phyloP scores from a whole-genome alignment of 1,140 invertebrate genomes.

The Atta cephalotes region DNA sequence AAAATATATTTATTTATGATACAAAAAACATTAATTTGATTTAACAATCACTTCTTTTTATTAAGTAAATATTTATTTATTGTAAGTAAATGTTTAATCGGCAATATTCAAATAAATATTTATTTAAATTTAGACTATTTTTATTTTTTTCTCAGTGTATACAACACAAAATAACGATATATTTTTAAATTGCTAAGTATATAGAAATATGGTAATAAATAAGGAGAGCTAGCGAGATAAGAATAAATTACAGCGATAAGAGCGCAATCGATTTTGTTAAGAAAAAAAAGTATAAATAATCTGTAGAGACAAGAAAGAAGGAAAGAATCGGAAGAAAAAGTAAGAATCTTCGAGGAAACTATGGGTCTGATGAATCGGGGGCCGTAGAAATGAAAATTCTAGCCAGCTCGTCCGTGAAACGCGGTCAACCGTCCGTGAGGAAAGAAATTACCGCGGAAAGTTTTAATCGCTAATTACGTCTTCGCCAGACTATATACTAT shows the following conservation, averaged over 20 bases:
- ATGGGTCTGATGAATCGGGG: slow-evolving; percentile 52
- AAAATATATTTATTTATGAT: too few relatives aligned
- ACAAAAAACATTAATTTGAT: too few relatives aligned
- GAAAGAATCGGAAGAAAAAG: neutral
- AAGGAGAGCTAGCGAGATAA: slow-evolving; percentile 10
- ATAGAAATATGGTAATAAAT: slow-evolving; percentile 40
- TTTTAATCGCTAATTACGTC: slow-evolving; percentile 79
- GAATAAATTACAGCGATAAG: slow-evolving; percentile 3
- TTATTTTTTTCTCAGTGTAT: too few relatives aligned
- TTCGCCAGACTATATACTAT: slow-evolving; percentile 2
- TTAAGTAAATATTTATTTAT: too few relatives aligned
- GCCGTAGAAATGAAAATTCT: slow-evolving; percentile 62
- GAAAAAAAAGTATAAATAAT: slow-evolving; percentile 12
- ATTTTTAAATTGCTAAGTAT: neutral
- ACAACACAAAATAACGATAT: neutral
- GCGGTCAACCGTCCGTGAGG: slow-evolving; percentile 71
- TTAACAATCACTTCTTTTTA: too few relatives aligned
- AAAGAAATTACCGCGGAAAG: slow-evolving; percentile 74
- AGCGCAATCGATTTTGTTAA: slow-evolving; percentile 7
- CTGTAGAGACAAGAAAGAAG: neutral
- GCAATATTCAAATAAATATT: too few relatives aligned
- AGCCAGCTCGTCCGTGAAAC: slow-evolving; percentile 65
- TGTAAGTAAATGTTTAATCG: too few relatives aligned
- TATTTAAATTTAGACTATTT: too few relatives aligned
- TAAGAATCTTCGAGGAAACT: slow-evolving; percentile 1